A percentile compares a stretch with the other conserved stretches of the same genome.
Conservation (phyloP, 2,113 vertebrate genomes). For the Silurus meridionalis region DNA sequence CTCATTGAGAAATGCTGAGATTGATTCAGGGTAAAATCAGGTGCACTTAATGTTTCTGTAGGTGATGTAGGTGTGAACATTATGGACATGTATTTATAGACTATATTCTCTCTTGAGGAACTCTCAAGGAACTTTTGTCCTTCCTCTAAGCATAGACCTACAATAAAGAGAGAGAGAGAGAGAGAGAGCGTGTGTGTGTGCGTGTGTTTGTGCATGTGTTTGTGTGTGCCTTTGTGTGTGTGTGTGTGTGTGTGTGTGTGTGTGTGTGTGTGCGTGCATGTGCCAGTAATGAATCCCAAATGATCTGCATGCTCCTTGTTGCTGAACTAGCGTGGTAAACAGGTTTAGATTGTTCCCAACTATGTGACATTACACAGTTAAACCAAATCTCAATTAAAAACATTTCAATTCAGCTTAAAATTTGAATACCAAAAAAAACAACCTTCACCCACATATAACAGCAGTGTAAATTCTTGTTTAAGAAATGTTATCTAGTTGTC, state of each 20-base stretch:
- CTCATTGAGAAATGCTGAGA: neutral
- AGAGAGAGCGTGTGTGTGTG: too few relatives aligned
- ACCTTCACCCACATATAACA: neutral
- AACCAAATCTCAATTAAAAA: neutral
- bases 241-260: neutral
- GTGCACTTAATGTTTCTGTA: constrained; percentile 12
- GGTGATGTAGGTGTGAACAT: constrained; percentile 20
- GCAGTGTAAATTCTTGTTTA: neutral
- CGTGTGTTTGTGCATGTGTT: constrained; percentile 19
- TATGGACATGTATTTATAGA: constrained; percentile 62
- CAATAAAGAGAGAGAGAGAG: neutral
- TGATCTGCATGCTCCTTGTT: neutral
- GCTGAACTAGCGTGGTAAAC: neutral
- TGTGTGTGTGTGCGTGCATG: neutral
- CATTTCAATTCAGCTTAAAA: neutral
- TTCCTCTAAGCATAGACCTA: constrained; percentile 58
- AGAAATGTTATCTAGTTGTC: neutral
- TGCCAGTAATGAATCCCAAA: constrained; percentile 1
- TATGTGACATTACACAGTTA: neutral
- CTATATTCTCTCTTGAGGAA: constrained; percentile 57
- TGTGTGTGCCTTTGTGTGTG: neutral
- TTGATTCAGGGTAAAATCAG: neutral
- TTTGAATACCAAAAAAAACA: neutral
- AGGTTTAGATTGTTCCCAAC: constrained; percentile 32
- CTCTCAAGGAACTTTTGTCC: constrained; percentile 66